Percentiles rank a stretch among this genome's conserved stretches.
These are phyloP conservation scores for Acanthurus leucopareius DNA, from an alignment of 2,797 vertebrate genomes.

Conservation along the genomic window DNA sequence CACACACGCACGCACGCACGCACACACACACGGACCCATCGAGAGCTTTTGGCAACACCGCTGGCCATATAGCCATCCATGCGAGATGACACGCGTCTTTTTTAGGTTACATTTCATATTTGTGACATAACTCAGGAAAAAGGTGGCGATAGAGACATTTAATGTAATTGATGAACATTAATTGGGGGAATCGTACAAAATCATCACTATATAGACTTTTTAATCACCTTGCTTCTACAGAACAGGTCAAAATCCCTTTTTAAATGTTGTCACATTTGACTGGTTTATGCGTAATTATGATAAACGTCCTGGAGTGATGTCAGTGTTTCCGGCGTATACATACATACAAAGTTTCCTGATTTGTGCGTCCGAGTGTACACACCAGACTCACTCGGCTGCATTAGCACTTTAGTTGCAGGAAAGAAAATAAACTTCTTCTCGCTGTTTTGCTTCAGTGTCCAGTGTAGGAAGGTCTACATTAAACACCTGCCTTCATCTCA, in stretches of 20 bases:
- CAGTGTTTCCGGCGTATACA: neutral
- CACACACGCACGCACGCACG: conserved; percentile 13
- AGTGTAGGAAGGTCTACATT: neutral
- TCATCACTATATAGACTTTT: no score
- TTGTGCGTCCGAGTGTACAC: conserved; percentile 7
- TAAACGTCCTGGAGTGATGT: neutral
- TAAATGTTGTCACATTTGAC: conserved; percentile 31
- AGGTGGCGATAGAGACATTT: conserved; percentile 2
- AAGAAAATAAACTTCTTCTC: conserved; percentile 10
- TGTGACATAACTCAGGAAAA: conserved; percentile 22
- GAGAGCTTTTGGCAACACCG: conserved; percentile 27
- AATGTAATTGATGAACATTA: neutral
- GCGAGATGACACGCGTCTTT: conserved; percentile 32
- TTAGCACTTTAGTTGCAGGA: conserved; percentile 10
- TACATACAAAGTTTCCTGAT: neutral
- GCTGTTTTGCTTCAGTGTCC: conserved; percentile 6
- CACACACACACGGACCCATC: conserved; percentile 13
- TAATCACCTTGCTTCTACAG: neutral
- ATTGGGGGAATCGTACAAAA: neutral
- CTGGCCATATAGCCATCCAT: conserved; percentile 23
- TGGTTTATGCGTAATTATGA: conserved; percentile 42
- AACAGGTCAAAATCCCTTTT: neutral
- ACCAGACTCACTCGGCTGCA: no score
- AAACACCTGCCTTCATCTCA: conserved; percentile 18
- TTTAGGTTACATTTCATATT: conserved; percentile 44